Percentiles rank a stretch among this genome's conserved stretches.
Conservation (phyloP, 2,797 vertebrate species). For the Tympanoctomys barrerae region DNA sequence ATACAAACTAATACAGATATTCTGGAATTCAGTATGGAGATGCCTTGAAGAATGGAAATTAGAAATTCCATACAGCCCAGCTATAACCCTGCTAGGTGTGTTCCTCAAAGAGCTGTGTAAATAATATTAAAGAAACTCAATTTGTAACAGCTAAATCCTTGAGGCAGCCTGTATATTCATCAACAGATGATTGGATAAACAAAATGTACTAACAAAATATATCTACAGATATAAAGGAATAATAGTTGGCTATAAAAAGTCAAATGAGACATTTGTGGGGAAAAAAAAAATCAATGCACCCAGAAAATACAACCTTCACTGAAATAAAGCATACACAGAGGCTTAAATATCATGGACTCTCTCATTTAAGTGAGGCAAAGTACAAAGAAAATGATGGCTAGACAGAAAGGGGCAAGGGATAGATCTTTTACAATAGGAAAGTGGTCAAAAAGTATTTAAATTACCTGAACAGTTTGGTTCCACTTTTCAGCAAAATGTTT, state of each 20-base stretch:
- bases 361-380: not conserved
- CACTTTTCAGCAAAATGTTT: constrained; percentile 91
- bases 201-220: not conserved
- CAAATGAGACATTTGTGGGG: not conserved
- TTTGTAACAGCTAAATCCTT: not conserved
- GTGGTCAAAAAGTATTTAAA: constrained; percentile 1
- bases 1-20: not conserved
- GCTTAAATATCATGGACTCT: not conserved
- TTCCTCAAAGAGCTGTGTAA: not conserved
- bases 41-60: not conserved
- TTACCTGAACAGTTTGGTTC: constrained; percentile 93
- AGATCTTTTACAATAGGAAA: not conserved
- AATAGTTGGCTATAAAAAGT: not conserved
- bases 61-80: not conserved
- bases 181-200: not conserved
- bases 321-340: not conserved
- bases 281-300: not conserved
- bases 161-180: not conserved
- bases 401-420: not conserved
- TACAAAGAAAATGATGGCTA: not conserved
- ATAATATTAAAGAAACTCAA: not conserved
- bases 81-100: not conserved
- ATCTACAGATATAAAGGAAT: not conserved
- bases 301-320: not conserved
- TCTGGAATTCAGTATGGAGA: not conserved